Evolutionary conservation across 2,113 vertebrate species (phyloP).

Genomic region (Oreotrochilus melanogaster): DNA sequence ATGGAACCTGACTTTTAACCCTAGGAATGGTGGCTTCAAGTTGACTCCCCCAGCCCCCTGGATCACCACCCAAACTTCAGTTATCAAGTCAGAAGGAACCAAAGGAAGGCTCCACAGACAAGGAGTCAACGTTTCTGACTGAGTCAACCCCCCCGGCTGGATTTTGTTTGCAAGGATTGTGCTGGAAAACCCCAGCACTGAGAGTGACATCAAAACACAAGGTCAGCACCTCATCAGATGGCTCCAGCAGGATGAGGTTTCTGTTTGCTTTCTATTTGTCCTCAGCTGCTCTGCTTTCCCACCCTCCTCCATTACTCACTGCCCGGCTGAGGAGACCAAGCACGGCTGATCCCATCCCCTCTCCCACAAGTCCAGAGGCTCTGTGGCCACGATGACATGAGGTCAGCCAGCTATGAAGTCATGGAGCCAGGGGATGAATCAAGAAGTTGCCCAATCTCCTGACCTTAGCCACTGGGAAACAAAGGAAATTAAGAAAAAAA

Average conservation of each 20-base stretch:
- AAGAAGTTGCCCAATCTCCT: not conserved
- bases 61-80: not conserved
- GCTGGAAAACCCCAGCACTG: not conserved
- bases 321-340: rapidly evolving
- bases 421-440: not conserved
- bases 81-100: not conserved
- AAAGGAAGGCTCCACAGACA: not conserved
- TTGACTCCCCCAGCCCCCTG: not conserved
- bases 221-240: not conserved
- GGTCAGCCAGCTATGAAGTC: not conserved
- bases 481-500: not conserved
- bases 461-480: not conserved
- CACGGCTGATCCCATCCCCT: not conserved
- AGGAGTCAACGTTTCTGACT: not conserved
- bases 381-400: not conserved
- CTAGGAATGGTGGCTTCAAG: not conserved
- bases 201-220: not conserved
- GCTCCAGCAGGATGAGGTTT: not conserved
- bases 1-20: not conserved
- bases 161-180: not conserved
- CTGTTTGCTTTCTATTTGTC: not conserved
- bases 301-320: not conserved
- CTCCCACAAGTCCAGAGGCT: not conserved
- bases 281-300: not conserved
- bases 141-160: not conserved